Evolutionary conservation across 2,888 invertebrate genomes (phyloP).

Genomic region (Erpobdella octoculata): DNA sequence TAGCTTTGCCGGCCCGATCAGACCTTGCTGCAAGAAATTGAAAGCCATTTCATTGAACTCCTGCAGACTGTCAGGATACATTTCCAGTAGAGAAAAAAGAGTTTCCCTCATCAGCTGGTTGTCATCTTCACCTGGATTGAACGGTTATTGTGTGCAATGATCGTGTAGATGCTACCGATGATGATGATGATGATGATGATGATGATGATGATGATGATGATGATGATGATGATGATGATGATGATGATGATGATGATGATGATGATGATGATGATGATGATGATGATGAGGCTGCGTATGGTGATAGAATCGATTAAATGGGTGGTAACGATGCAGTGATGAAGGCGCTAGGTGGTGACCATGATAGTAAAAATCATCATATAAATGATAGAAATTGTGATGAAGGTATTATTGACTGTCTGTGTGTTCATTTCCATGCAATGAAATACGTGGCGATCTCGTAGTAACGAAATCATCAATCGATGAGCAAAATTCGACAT

Average conservation of each 20-base stretch:
- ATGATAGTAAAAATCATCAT: too few relatives aligned
- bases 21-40: not conserved
- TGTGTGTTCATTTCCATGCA: too few relatives aligned
- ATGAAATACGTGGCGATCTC: too few relatives aligned
- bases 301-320: too few relatives aligned
- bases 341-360: too few relatives aligned
- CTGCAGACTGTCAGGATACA: not conserved
- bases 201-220: constrained; percentile 22
- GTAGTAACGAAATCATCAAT: too few relatives aligned
- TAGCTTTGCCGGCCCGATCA: not conserved
- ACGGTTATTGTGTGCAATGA: not conserved
- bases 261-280: not conserved
- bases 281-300: not conserved
- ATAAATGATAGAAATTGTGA: too few relatives aligned
- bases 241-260: constrained; percentile 25
- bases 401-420: too few relatives aligned
- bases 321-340: too few relatives aligned
- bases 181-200: constrained; percentile 16
- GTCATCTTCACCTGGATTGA: too few relatives aligned
- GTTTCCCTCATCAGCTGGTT: not conserved
- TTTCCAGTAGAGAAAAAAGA: not conserved
- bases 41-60: constrained; percentile 1
- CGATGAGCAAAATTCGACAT: too few relatives aligned
- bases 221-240: constrained; percentile 26
- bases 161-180: constrained; percentile 1